A percentile compares a stretch with the other conserved stretches of the same genome.
phyloP scores from a whole-genome alignment of 37 sponge, comb jelly and placozoan species.

The Theonella swinhoei region DNA sequence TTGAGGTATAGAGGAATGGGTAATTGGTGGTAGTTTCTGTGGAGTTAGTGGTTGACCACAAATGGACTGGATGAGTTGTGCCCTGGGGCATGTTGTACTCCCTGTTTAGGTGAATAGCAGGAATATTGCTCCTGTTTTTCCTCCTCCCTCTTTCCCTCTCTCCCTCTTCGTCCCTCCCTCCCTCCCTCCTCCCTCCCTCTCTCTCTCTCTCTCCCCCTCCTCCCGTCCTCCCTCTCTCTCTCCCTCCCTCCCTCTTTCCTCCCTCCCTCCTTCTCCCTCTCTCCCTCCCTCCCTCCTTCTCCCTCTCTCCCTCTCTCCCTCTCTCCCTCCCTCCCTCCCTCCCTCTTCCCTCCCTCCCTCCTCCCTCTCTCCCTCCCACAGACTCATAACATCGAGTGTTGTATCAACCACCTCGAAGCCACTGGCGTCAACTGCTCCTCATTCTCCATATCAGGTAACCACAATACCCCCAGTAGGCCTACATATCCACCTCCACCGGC shows the following conservation, averaged over 20 bases:
- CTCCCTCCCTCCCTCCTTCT: neutral
- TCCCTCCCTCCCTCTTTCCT: slow-evolving; percentile 2
- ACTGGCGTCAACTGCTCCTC: slow-evolving; percentile 27
- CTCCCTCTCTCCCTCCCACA: no score
- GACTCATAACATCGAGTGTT: slow-evolving; percentile 48
- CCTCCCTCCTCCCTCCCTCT: neutral
- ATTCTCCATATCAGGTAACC: slow-evolving; percentile 1
- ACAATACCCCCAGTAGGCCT: no score
- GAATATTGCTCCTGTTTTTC: neutral
- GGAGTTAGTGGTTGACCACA: no score
- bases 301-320: slow-evolving; percentile 13
- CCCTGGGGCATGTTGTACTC: no score
- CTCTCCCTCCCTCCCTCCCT: slow-evolving; percentile 12
- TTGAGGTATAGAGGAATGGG: no score
- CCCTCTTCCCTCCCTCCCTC: slow-evolving; percentile 7
- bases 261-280: neutral
- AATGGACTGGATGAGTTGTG: no score
- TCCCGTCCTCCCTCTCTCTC: no score
- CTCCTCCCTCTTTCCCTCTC: neutral
- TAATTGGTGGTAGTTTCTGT: no score
- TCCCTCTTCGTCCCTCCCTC: neutral
- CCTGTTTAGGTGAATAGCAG: neutral
- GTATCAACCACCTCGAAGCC: slow-evolving; percentile 36
- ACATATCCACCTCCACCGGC: no score
- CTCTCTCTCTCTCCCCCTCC: neutral